Conservation (phyloP, 1,140 invertebrate species). For the Protaetia brevitarsis region DNA sequence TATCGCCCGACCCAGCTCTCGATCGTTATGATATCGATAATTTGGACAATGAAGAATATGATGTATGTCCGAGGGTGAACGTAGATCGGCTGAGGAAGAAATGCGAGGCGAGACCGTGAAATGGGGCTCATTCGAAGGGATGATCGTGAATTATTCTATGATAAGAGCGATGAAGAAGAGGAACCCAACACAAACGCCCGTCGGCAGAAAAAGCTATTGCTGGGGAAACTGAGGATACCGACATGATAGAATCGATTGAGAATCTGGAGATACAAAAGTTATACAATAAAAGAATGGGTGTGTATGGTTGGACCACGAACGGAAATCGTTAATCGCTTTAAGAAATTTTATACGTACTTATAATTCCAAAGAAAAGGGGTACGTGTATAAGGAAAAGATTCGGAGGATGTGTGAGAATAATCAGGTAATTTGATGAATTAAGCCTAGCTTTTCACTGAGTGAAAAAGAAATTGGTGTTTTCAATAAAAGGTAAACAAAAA, state of each 20-base stretch:
- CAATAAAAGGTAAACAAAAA: too few relatives aligned
- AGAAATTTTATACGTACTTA: slow-evolving; percentile 92
- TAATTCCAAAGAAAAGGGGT: slow-evolving; percentile 81
- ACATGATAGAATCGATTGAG: slow-evolving; percentile 95
- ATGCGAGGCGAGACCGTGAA: slow-evolving; percentile 84
- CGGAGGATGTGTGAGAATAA: slow-evolving; percentile 93
- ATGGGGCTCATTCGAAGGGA: slow-evolving; percentile 75
- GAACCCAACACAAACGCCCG: slow-evolving; percentile 57
- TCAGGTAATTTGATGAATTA: slow-evolving; percentile 52
- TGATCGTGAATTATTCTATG: slow-evolving; percentile 77
- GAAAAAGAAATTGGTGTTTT: not conserved
- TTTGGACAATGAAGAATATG: slow-evolving; percentile 89
- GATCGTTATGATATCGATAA: slow-evolving; percentile 88
- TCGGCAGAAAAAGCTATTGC: slow-evolving; percentile 80
- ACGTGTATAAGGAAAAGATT: slow-evolving; percentile 91
- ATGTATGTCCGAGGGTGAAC: slow-evolving; percentile 79
- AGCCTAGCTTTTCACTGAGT: too few relatives aligned
- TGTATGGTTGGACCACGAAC: slow-evolving; percentile 91
- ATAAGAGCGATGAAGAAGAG: slow-evolving; percentile 61
- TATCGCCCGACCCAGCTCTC: slow-evolving; percentile 93
- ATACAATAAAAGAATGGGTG: slow-evolving; percentile 93
- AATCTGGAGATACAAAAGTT: slow-evolving; percentile 95
- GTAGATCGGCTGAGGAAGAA: slow-evolving; percentile 82
- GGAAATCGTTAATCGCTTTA: slow-evolving; percentile 96
- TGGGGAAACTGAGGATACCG: slow-evolving; percentile 73